Conservation (phyloP, 2,888 invertebrate species). For the Tetranychus piercei region DNA sequence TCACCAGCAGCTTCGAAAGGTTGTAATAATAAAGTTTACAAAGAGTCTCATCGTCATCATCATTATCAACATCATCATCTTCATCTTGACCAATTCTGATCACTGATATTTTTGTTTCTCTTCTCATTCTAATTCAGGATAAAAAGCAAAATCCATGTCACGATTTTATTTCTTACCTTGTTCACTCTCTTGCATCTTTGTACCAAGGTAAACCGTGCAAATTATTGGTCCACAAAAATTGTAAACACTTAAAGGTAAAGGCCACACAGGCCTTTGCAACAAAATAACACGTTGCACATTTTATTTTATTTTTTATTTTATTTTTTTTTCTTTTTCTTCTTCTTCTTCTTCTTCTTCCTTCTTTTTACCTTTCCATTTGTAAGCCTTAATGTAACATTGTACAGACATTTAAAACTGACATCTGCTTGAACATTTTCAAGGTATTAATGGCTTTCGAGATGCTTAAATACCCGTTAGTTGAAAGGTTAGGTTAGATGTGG, state of each 20-base stretch:
- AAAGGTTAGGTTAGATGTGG: too few relatives aligned
- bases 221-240: neutral
- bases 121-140: neutral
- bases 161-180: neutral
- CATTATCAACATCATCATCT: neutral
- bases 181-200: neutral
- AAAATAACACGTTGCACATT: too few relatives aligned
- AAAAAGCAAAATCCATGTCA: neutral
- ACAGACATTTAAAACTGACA: too few relatives aligned
- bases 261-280: neutral
- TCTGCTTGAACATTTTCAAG: too few relatives aligned
- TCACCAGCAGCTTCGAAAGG: neutral
- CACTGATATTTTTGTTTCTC: neutral
- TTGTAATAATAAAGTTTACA: neutral
- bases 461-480: too few relatives aligned
- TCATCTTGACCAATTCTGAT: neutral
- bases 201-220: neutral
- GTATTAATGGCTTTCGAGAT: too few relatives aligned
- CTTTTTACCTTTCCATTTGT: too few relatives aligned
- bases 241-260: slow-evolving; percentile 1
- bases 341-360: too few relatives aligned
- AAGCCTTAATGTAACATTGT: too few relatives aligned
- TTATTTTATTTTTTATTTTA: too few relatives aligned
- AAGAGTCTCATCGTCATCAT: neutral
- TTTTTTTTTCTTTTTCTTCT: too few relatives aligned